Percentiles rank a stretch among this genome's conserved stretches.
These are phyloP conservation scores for Caenorhabditis tropicalis DNA, from an alignment of 1,140 invertebrate species.

Conservation along the genomic window DNA sequence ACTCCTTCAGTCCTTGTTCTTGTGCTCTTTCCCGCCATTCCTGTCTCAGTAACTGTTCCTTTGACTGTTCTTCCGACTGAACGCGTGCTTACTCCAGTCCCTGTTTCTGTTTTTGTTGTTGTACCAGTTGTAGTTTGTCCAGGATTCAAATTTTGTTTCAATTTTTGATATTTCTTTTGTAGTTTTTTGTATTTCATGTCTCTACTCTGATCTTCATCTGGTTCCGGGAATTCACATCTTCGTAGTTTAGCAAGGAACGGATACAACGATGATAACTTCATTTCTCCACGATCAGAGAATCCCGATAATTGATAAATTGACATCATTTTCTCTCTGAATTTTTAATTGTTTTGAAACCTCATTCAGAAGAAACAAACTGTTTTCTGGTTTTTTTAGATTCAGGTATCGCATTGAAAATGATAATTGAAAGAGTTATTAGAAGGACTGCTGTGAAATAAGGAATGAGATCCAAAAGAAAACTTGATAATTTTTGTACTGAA, in stretches of 20 bases:
- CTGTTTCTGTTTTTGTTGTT: too few species aligned
- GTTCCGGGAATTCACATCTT: not conserved
- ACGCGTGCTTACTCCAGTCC: too few species aligned
- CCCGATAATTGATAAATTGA: not conserved
- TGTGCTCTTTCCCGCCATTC: too few species aligned
- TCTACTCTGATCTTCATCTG: not conserved
- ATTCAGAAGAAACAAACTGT: not conserved
- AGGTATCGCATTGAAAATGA: not conserved
- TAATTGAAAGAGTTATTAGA: not conserved
- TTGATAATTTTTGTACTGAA: not conserved
- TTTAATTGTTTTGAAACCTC: not conserved
- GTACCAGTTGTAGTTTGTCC: not conserved
- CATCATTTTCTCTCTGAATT: constrained; percentile 11
- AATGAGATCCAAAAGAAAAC: not conserved
- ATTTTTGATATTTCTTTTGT: not conserved
- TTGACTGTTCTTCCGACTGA: too few species aligned
- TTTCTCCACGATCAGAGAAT: not conserved
- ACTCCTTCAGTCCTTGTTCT: too few species aligned
- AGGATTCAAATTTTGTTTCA: too few species aligned
- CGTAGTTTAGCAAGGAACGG: not conserved
- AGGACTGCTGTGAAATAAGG: not conserved
- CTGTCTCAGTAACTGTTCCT: too few species aligned
- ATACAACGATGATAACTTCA: not conserved
- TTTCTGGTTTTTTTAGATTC: not conserved
- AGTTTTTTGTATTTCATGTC: not conserved